Evolutionary conservation across 2,113 vertebrate genomes (phyloP), one percentile per base, ranked within the genome.

Genomic region (Callionymus lyra): DNA sequence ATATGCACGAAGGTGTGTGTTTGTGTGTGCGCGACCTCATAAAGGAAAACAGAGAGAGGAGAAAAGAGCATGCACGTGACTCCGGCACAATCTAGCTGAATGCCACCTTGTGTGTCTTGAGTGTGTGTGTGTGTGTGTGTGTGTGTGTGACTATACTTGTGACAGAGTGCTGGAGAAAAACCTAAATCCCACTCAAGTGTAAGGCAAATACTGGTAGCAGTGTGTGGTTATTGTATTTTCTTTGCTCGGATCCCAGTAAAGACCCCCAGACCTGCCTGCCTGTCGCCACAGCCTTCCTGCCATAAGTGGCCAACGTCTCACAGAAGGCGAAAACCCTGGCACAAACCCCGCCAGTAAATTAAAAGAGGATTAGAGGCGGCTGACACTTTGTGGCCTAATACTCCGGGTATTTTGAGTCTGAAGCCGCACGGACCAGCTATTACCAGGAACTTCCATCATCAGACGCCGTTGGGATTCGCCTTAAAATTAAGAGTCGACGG

Each of bases 331-430:
- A 89, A 88, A 38, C 83, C 69, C 81, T 90, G 88, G 89, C 88
- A 85, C 80, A 84, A 90, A 85, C 90, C 92, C 90, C 89, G 81
- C 89, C 88, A 96, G 89, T 91, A 97, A 97, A 98, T 98, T 96
- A 98, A 95, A 98, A 93, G 91, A 91, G 84, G 84, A 87, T 87
- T 87, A 87, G 59, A 74, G 76, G 72, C 70, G 77, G 65, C 82
- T 73, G 77, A 84, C 82, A 83, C 79, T 76, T 83, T 82, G 78
- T 80, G 79, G 77, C 79, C 62, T 52, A 66, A 81, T 76, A 65
- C 75, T 83, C 72, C 50, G 49, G 51, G 68, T 54, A 38, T 13
- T 15, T 39, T 43, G 18, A 49, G 32, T 35, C 35, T 31, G 10
- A 1, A 4, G 5, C 12, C 1, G 12, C n/a, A n/a, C n/a, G n/a